Percentiles rank a stretch among this genome's conserved stretches.
phyloP scores from a whole-genome alignment of 2,113 vertebrate species.

The Channa argus region DNA sequence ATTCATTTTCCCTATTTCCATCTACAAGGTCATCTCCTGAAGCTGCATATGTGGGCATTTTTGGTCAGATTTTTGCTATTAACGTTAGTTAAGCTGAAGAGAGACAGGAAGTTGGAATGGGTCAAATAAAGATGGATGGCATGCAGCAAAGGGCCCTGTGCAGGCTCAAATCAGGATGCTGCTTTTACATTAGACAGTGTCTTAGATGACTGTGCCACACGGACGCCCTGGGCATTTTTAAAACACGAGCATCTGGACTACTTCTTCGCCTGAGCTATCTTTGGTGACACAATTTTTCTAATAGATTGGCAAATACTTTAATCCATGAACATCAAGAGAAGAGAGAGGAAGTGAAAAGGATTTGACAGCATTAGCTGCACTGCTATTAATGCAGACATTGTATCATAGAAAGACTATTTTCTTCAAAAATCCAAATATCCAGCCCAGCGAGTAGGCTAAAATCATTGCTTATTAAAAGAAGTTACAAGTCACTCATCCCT shows the following conservation, averaged over 20 bases:
- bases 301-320: slow-evolving; percentile 53
- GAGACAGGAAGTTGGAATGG: background rate
- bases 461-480: background rate
- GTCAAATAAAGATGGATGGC: slow-evolving; percentile 16
- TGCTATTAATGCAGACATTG: slow-evolving; percentile 23
- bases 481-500: slow-evolving; percentile 9
- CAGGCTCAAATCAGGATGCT: slow-evolving; percentile 25
- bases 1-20: slow-evolving; percentile 25
- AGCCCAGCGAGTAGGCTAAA: slow-evolving; percentile 17
- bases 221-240: slow-evolving; percentile 45
- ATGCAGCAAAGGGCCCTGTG: slow-evolving; percentile 22
- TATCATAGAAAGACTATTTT: slow-evolving; percentile 11
- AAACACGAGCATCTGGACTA: slow-evolving; percentile 63
- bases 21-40: slow-evolving; percentile 12
- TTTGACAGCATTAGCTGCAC: slow-evolving; percentile 38
- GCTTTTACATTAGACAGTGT: background rate
- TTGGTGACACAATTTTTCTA: slow-evolving; percentile 64
- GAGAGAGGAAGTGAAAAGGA: slow-evolving; percentile 35
- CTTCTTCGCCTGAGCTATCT: slow-evolving; percentile 62
- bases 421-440: slow-evolving; percentile 27
- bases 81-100: background rate
- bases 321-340: slow-evolving; percentile 49
- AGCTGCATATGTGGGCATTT: slow-evolving; percentile 6
- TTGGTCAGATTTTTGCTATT: background rate
- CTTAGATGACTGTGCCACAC: slow-evolving; percentile 42